phyloP scores from a whole-genome alignment of 2,797 vertebrate species.

The Gymnothorax javanicus region DNA sequence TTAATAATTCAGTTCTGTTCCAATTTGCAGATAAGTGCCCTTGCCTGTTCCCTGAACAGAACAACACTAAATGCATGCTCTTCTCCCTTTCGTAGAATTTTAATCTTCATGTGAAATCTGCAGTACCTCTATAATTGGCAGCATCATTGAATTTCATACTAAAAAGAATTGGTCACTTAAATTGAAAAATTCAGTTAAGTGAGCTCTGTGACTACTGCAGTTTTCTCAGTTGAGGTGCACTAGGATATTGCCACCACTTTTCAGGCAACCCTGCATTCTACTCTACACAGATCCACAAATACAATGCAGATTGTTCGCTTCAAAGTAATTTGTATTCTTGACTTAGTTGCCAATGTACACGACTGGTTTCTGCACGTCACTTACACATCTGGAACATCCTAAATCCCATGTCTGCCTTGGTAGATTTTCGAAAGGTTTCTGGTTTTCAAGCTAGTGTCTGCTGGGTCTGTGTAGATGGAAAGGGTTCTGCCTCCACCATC shows the following conservation, averaged over 20 bases:
- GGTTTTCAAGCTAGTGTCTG: conserved; percentile 27
- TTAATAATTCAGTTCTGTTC: conserved; percentile 28
- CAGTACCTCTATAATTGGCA: conserved; percentile 32
- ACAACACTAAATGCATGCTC: conserved; percentile 29
- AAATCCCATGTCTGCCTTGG: too few species aligned
- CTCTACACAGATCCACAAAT: conserved; percentile 75
- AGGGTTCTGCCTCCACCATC: conserved; percentile 53
- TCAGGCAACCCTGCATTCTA: conserved; percentile 70
- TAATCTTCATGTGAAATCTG: conserved; percentile 33
- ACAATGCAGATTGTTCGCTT: not conserved
- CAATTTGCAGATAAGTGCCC: conserved; percentile 30
- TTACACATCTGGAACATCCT: not conserved
- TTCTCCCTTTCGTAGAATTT: conserved; percentile 25
- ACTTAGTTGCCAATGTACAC: not conserved
- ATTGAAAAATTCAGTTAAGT: not conserved
- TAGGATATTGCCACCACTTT: conserved; percentile 63
- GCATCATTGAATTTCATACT: not conserved
- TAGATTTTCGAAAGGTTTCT: not conserved
- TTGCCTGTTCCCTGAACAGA: conserved; percentile 18
- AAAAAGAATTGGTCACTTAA: conserved; percentile 13
- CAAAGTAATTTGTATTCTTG: not conserved
- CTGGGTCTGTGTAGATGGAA: conserved; percentile 78
- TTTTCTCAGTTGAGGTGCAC: conserved; percentile 64
- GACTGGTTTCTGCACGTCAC: not conserved
- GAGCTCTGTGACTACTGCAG: conserved; percentile 68